Base-by-base conservation (phyloP, 2,888 invertebrate species). In the Apeira syringaria region DNA sequence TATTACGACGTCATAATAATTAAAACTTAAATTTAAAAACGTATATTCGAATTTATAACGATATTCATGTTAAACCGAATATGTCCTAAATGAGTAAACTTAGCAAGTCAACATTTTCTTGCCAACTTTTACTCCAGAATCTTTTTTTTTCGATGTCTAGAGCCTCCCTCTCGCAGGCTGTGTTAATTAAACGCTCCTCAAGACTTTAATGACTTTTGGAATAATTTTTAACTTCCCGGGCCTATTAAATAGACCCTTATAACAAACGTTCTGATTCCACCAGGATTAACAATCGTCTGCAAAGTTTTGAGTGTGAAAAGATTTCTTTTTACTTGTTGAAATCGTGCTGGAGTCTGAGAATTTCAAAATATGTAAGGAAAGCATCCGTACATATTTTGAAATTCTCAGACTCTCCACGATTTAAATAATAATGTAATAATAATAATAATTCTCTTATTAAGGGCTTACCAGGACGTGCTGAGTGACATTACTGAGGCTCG, bases 171-270 rank as follows among this genome's bases (percentile, higher is more conserved):
- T 53, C 54, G 39, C 45, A 50, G 53, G 50, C 37, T 20, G 50
- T 70, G 65, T 66, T 83, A 86, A 85, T 87, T 87, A 85, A 78
- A 76, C 70, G 56, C 62, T 72, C 64, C 74, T 80, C 74, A 74
- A 73, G 71, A 74, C 72, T 83, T 80, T 75, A 84, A 87, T 76
- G 74, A 81, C 74, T 80, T 75, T 60, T 50, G 61, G 67, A 64
- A 59, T 69, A 67, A 74, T 82, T 77, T 78, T 68, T 65, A 53
- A 55, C 64, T 56, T 59, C 22, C 27, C 45, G 31, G 35, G 53
- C 56, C 50, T 56, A 64, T 60, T 46, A 40, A 35, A 35, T 26
- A 39, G 35, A 26, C 20, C 27, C 31, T 40, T 10, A 9, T 11
- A 15, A 20, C 10, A 66, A 69, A 74, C 73, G 65, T 73, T 71